phyloP scores from a whole-genome alignment of 2,888 invertebrate species.

The Eumacrocentrus americanus region DNA sequence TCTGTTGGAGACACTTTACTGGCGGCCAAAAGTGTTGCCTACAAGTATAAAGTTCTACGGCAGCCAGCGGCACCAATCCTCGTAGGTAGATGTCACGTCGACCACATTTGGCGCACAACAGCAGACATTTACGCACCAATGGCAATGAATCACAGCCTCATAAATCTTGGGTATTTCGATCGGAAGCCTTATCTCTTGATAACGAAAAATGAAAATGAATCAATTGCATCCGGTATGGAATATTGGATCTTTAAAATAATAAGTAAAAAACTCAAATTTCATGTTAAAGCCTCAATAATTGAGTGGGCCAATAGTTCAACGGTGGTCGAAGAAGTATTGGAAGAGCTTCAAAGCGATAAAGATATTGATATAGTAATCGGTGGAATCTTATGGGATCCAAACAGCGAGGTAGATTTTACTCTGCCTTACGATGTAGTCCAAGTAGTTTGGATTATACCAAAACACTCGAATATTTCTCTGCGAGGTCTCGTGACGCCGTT shows the following conservation, averaged over 20 bases:
- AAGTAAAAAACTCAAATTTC: no score
- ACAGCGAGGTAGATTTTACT: constrained; percentile 37
- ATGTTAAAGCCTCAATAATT: no score
- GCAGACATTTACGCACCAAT: constrained; percentile 12
- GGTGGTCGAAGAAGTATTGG: constrained; percentile 18
- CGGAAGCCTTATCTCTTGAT: constrained; percentile 38
- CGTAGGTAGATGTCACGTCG: constrained; percentile 35
- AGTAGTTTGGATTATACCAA: constrained; percentile 46
- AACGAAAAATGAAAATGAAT: not conserved
- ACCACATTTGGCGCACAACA: not conserved
- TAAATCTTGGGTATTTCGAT: constrained; percentile 39
- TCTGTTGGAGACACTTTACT: constrained; percentile 30
- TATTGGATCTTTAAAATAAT: no score
- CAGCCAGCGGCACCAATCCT: constrained; percentile 37
- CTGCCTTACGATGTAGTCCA: constrained; percentile 41
- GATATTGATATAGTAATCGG: constrained; percentile 42
- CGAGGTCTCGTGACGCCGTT: constrained; percentile 49
- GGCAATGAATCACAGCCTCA: constrained; percentile 31
- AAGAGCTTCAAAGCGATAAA: constrained; percentile 22
- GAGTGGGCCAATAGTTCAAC: constrained; percentile 30
- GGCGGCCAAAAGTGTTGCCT: constrained; percentile 38
- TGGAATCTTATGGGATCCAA: constrained; percentile 36
- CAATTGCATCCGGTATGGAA: no score
- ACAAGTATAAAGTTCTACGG: constrained; percentile 25
- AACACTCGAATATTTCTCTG: constrained; percentile 41